phyloP scores from a whole-genome alignment of 37 sponge, comb jelly and placozoan genomes.

The Chondrosia reniformis region DNA sequence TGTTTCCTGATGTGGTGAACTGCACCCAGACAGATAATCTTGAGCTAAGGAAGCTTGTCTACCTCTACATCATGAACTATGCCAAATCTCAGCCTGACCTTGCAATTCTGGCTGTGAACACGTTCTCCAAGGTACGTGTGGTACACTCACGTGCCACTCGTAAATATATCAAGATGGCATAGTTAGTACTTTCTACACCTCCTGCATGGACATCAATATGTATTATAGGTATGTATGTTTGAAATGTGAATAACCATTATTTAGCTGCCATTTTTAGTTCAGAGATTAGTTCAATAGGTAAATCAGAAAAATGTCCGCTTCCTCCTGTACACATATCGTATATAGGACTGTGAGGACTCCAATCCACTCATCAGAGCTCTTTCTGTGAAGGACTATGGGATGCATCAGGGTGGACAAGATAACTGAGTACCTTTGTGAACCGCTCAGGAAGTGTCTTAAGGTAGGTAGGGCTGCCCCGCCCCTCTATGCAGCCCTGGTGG shows the following conservation, averaged over 20 bases:
- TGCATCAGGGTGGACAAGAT: slow-evolving; percentile 97
- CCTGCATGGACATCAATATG: too few species aligned
- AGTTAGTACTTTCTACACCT: too few species aligned
- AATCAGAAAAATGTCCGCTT: too few species aligned
- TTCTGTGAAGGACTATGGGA: slow-evolving; percentile 94
- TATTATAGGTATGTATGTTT: too few species aligned
- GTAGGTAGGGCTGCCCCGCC: slow-evolving; percentile 48
- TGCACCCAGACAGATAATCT: slow-evolving; percentile 99
- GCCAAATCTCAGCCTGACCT: slow-evolving; percentile 97
- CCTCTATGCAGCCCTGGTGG: too few species aligned
- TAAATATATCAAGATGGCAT: too few species aligned
- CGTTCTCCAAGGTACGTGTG: slow-evolving; percentile 89
- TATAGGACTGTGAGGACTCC: slow-evolving; percentile 82
- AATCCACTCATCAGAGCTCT: slow-evolving; percentile 94
- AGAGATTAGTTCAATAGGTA: too few species aligned
- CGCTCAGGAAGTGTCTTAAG: slow-evolving; percentile 92
- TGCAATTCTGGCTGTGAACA: slow-evolving; percentile 98
- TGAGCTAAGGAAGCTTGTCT: slow-evolving; percentile 98
- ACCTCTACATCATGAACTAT: slow-evolving; percentile 99
- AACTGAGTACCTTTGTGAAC: slow-evolving; percentile 95
- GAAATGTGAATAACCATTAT: too few species aligned
- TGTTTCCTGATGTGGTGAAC: slow-evolving; percentile 96
- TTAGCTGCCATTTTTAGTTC: not conserved
- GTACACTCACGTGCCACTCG: too few species aligned
- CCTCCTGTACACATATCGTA: not conserved